Conservation (phyloP, 1,140 invertebrate species). For the Hyposmocoma kahamanoa region DNA sequence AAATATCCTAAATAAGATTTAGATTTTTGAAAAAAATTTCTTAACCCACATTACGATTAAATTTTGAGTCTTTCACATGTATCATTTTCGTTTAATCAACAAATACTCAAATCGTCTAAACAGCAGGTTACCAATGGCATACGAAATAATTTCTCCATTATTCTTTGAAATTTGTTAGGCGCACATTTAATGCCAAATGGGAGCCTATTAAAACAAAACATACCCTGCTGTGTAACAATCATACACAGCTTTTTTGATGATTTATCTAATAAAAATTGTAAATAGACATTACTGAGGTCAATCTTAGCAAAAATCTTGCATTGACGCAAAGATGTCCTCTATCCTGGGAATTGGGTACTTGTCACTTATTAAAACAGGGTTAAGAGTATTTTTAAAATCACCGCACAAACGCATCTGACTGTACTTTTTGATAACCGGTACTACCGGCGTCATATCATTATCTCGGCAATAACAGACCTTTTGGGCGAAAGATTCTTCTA, state of each 20-base stretch:
- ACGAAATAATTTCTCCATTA: not conserved
- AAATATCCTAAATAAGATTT: not conserved
- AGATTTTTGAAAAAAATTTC: not conserved
- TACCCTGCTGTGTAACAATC: not conserved
- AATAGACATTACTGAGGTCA: conserved; percentile 22
- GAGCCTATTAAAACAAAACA: not conserved
- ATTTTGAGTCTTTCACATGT: not conserved
- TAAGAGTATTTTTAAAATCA: conserved; percentile 19
- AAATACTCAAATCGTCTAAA: not conserved
- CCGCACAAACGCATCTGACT: conserved; percentile 7
- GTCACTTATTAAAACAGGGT: conserved; percentile 19
- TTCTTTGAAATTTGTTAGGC: not conserved
- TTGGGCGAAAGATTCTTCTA: too few relatives aligned
- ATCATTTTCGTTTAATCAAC: not conserved
- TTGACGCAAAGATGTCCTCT: conserved; percentile 3
- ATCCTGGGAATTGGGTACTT: conserved; percentile 15
- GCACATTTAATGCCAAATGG: not conserved
- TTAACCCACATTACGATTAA: not conserved
- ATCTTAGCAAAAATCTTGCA: conserved; percentile 33
- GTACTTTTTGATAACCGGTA: conserved; percentile 5
- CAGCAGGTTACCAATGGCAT: not conserved
- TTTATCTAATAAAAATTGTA: conserved; percentile 19
- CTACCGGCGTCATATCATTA: conserved; percentile 1
- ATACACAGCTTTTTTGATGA: conserved; percentile 1
- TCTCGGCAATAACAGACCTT: too few relatives aligned